Evolutionary conservation across 1,140 invertebrate species (phyloP), one percentile per base, ranked within the genome.

Genomic region (Sarcophaga peregrina): DNA sequence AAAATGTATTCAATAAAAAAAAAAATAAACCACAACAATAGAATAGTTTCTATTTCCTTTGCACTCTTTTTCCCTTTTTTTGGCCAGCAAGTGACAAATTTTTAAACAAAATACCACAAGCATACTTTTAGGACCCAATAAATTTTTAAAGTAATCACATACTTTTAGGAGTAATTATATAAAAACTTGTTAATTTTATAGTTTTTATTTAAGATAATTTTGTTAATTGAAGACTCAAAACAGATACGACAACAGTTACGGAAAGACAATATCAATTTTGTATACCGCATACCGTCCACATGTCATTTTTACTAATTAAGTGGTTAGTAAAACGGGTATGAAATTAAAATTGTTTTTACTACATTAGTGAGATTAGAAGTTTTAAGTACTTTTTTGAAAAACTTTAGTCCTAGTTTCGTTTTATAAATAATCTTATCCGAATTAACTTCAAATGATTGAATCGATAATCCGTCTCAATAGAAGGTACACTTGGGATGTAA

Each of bases 1-100:
- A 68, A 68, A 68, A 58, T 58, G 52, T 37, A 37, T 58, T 58
- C 52, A 58, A 58, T 58, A 58, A 58, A 15, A 13, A 58, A n/a
- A n/a, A n/a, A n/a, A n/a, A n/a, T n/a, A n/a, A n/a, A n/a, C n/a
- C n/a, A 7, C 52, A 58, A 58, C 15, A n/a, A 58, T 58, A n/a
- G 13, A 13, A 58, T n/a, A 15, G 4, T 37, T 37, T 58, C 52
- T 58, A 37, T 58, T 13, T 13, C 11, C 15, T 58, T n/a, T n/a
- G n/a, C n/a, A n/a, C n/a, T n/a, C n/a, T n/a, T n/a, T n/a, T 58
- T 58, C 7, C 11, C 13, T 58, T 58, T 3, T 11, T 58, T n/a
- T 58, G 10, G 54, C 7, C 15, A 58, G 13, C 7, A 58, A 58
- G 54, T 58, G 54, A n/a, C 6, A 13, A 3, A 58, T 1, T 3